These are phyloP conservation scores for Silurus meridionalis DNA, from an alignment of 2,113 vertebrate genomes.

Conservation along the genomic window DNA sequence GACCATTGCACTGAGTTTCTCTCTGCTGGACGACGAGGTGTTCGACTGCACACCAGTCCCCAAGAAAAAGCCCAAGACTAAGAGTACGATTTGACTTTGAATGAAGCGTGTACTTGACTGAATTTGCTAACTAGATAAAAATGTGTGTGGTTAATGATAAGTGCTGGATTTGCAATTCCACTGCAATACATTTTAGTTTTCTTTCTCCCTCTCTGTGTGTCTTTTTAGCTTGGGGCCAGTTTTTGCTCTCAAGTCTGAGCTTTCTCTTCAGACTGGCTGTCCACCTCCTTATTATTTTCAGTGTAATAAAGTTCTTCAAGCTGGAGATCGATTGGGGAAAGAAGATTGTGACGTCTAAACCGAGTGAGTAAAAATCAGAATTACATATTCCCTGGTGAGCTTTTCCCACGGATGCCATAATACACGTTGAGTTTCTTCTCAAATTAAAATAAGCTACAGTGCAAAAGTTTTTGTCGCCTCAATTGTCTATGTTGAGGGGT, in stretches of 20 bases:
- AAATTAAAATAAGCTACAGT: not conserved
- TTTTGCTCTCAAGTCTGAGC: constrained; percentile 44
- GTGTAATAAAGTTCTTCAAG: constrained; percentile 64
- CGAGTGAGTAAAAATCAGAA: constrained; percentile 60
- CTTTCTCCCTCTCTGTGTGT: not conserved
- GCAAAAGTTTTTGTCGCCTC: not conserved
- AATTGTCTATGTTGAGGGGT: not conserved
- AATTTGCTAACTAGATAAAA: not conserved
- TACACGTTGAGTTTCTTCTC: not conserved
- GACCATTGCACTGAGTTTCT: constrained; percentile 72
- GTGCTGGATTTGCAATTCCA: not conserved
- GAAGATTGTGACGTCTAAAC: constrained; percentile 64
- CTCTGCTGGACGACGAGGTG: constrained; percentile 76
- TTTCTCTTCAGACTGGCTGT: constrained; percentile 62
- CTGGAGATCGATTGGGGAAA: constrained; percentile 77
- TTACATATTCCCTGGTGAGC: fast-evolving
- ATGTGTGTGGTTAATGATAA: not conserved
- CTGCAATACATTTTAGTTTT: not conserved
- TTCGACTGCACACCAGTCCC: constrained; percentile 44
- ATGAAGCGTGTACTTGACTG: not conserved
- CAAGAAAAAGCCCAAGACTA: constrained; percentile 43
- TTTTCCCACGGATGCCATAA: not conserved
- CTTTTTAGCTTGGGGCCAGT: constrained; percentile 63
- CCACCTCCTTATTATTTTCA: constrained; percentile 65
- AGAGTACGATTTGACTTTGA: constrained; percentile 48